Conservation (phyloP, 2,888 invertebrate species). For the Nasonovia ribisnigri region DNA sequence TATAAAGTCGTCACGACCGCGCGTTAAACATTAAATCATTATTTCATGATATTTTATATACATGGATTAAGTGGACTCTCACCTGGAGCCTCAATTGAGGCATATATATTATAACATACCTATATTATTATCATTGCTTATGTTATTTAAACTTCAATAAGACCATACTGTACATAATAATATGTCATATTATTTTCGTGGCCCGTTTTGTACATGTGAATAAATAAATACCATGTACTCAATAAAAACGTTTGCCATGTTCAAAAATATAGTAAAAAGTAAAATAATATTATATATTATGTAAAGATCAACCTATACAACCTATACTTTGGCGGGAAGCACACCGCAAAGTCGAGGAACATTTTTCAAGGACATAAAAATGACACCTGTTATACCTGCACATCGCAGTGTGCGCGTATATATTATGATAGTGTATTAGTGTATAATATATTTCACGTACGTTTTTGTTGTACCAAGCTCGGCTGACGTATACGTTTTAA, state of each 20-base stretch:
- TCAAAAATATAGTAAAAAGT: neutral
- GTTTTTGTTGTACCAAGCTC: neutral
- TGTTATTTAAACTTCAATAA: neutral
- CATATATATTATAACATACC: neutral
- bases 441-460: neutral
- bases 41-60: neutral
- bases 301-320: neutral
- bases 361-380: neutral
- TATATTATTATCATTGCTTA: neutral
- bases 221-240: too few species aligned
- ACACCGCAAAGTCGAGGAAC: neutral
- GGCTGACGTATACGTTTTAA: neutral
- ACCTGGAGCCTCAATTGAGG: neutral
- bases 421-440: too few species aligned
- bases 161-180: neutral
- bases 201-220: too few species aligned
- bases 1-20: neutral
- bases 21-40: neutral
- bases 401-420: too few species aligned
- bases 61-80: neutral
- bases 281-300: neutral
- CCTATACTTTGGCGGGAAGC: neutral
- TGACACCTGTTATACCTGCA: neutral
- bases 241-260: neutral
- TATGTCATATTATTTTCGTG: neutral